Evolutionary conservation across 1,140 invertebrate species (phyloP).

Genomic region (Leucophenga varia): DNA sequence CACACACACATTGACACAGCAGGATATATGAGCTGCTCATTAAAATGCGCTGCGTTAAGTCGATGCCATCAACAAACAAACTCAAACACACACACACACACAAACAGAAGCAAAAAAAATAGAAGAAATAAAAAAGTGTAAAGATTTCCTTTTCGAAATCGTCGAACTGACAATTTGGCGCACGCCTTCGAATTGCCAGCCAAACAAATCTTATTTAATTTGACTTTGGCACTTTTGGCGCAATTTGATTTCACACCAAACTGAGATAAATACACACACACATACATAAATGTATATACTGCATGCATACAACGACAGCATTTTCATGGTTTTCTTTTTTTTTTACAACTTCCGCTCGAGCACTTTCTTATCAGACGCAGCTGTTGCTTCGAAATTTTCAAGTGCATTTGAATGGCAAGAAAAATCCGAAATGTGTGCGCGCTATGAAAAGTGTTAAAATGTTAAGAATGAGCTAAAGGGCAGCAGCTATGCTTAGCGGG

Average conservation of each 20-base stretch:
- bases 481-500: too few species aligned
- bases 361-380: slow-evolving; percentile 27
- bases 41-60: slow-evolving; percentile 48
- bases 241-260: slow-evolving; percentile 3
- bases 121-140: not conserved
- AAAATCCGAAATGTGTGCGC: slow-evolving; percentile 8
- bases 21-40: slow-evolving; percentile 24
- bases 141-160: not conserved
- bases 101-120: not conserved
- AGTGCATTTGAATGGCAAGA: slow-evolving; percentile 46
- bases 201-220: slow-evolving; percentile 55
- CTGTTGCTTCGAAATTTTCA: slow-evolving; percentile 48
- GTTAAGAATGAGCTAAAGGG: slow-evolving; percentile 38
- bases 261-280: slow-evolving; percentile 2
- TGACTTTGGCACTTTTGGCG: slow-evolving; percentile 37
- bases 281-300: slow-evolving; percentile 3
- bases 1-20: not conserved
- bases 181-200: slow-evolving; percentile 41
- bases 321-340: too few species aligned
- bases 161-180: too few species aligned
- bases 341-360: slow-evolving; percentile 9
- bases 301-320: too few species aligned
- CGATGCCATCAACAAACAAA: slow-evolving; percentile 34
- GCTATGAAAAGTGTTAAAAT: slow-evolving; percentile 48
- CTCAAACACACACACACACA: slow-evolving; percentile 1